Evolutionary conservation across 64 coral and sea anemone species (phyloP).

Genomic region (Anthopleura sola): DNA sequence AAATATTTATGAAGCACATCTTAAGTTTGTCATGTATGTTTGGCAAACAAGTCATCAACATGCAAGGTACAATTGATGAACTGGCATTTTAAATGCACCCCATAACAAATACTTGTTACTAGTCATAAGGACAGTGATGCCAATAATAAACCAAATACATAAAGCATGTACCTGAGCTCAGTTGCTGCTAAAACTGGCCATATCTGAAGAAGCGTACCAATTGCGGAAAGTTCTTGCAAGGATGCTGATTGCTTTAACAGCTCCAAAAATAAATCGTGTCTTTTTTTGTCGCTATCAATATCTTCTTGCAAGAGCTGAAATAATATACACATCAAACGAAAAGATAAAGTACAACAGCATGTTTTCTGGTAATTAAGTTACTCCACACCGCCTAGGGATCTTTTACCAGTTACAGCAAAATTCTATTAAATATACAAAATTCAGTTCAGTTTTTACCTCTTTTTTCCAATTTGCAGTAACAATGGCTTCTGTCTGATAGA

Average conservation of each 20-base stretch:
- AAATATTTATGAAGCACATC: no score
- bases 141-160: not conserved
- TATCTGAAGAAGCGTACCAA: slow-evolving; percentile 67
- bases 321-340: not conserved
- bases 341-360: no score
- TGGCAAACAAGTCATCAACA: not conserved
- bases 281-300: slow-evolving; percentile 83
- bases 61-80: no score
- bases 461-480: slow-evolving; percentile 72
- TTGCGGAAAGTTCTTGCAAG: slow-evolving; percentile 31
- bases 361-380: no score
- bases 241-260: slow-evolving; percentile 48
- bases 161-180: slow-evolving; percentile 83
- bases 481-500: slow-evolving; percentile 90
- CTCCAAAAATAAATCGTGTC: slow-evolving; percentile 53
- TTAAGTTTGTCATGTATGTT: no score
- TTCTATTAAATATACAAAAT: no score
- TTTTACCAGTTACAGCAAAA: no score
- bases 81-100: no score
- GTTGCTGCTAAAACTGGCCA: slow-evolving; percentile 92
- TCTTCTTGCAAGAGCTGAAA: slow-evolving; percentile 67
- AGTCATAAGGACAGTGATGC: no score
- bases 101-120: no score
- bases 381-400: no score
- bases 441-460: slow-evolving; percentile 34